Percentiles rank a stretch among this genome's conserved stretches.
These are phyloP conservation scores for Trematomus loennbergii DNA, from an alignment of 2,113 vertebrate species.

Conservation along the genomic window DNA sequence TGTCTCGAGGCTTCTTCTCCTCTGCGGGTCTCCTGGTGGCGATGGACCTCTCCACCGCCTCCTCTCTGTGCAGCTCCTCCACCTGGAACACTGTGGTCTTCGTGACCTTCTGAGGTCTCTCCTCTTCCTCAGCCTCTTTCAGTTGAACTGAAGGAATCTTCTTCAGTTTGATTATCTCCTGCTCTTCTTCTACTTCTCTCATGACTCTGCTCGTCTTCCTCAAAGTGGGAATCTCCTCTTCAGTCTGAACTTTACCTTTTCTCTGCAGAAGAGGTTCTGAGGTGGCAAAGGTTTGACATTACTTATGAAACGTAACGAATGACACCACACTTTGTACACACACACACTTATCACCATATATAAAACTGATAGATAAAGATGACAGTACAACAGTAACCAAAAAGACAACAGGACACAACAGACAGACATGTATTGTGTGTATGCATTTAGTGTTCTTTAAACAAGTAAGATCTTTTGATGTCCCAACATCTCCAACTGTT, in stretches of 20 bases:
- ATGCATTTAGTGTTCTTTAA: neutral
- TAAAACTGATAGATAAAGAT: neutral
- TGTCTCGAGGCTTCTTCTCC: slow-evolving; percentile 64
- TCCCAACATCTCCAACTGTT: neutral
- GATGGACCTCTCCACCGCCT: slow-evolving; percentile 65
- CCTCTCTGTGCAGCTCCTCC: slow-evolving; percentile 76
- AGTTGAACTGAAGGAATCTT: slow-evolving; percentile 75
- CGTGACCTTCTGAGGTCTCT: slow-evolving; percentile 70
- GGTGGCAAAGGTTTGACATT: slow-evolving; percentile 84
- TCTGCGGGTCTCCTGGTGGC: slow-evolving; percentile 59
- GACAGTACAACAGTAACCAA: neutral
- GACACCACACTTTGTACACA: slow-evolving; percentile 25
- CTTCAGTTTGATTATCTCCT: slow-evolving; percentile 80
- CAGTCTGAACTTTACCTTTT: slow-evolving; percentile 81
- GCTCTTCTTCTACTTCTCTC: slow-evolving; percentile 74
- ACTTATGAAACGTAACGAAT: slow-evolving; percentile 58
- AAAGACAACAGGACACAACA: neutral
- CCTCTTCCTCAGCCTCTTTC: slow-evolving; percentile 72
- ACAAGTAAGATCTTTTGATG: neutral
- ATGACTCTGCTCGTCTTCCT: slow-evolving; percentile 77
- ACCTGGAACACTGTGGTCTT: slow-evolving; percentile 50
- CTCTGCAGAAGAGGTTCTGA: slow-evolving; percentile 76
- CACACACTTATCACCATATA: neutral
- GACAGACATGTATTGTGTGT: neutral
- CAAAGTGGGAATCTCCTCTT: slow-evolving; percentile 83